Base-by-base conservation (phyloP, 1,140 invertebrate genomes). In the Orius laevigatus region DNA sequence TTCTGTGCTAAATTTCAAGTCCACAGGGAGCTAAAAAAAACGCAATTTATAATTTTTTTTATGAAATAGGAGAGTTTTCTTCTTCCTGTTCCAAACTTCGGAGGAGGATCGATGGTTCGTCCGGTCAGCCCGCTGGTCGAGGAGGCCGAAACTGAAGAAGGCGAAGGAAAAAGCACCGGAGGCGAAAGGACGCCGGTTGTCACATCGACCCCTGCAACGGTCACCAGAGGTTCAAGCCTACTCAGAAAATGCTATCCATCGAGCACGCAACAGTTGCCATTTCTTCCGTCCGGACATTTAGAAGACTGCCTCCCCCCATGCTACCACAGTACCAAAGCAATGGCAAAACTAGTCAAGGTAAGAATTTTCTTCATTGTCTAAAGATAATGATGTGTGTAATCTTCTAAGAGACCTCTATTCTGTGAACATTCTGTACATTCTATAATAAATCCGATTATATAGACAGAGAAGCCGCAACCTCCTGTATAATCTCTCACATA, bases 311-410 rank as follows among this genome's bases (percentile, higher is more conserved):
- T 76, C 1, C 73, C 74, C 2, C 71, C 73, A 0, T 66, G 67
- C 39, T 75, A 73, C 55, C 67, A 65, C 15, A 62, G 66, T 11
- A 66, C 67, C 16, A 73, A 73, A 49, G 72, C 71, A 49, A 71
- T 75, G 58, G 63, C 65, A 16, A 69, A 71, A 50, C 62, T 73
- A 1, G 71, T 74, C 46, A 71, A 73, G 66, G 72, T 74, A 53
- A 57, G 60, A 57, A 4, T 20, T 47, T 18, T 46, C 20, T 49
- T 16, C 40, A 10, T 34, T 34, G 15, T 18, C 5, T 18, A n/a
- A 35, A 47, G 11, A 38, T 38, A 12, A 10, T 34, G n/a, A n/a
- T 34, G 8, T 34, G n/a, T 34, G 36, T 38, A 38, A 38, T 38
- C n/a, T 38, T 38, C 36, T 12, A 38, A 4, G 3, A 38, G 15